Conservation (phyloP, 2,113 vertebrate genomes). For the Crypturellus undulatus region DNA sequence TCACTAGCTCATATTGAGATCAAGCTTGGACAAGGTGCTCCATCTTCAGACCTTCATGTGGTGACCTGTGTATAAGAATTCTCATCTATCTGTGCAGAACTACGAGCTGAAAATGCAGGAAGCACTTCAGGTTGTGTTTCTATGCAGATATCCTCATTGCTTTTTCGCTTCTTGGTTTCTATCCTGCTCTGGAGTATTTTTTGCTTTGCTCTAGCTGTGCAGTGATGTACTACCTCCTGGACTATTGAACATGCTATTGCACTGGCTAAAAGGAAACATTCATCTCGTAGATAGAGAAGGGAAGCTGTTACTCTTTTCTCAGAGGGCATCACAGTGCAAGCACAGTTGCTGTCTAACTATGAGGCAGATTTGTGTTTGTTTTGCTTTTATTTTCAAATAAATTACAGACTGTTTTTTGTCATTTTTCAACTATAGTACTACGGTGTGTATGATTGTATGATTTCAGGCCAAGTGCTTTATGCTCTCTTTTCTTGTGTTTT, state of each 20-base stretch:
- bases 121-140: neutral
- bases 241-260: neutral
- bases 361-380: neutral
- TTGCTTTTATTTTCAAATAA: neutral
- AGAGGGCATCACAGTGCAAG: neutral
- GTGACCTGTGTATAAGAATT: neutral
- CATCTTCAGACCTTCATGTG: neutral
- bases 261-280: neutral
- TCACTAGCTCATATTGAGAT: neutral
- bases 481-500: neutral
- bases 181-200: accelerated
- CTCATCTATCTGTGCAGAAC: neutral
- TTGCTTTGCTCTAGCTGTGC: neutral
- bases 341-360: neutral
- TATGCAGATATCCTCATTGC: accelerated
- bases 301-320: neutral
- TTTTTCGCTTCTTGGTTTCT: neutral
- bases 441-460: neutral
- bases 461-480: neutral
- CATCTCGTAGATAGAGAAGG: neutral
- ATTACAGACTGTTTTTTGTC: neutral
- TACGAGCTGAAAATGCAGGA: neutral
- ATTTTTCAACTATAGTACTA: neutral
- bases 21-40: neutral
- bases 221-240: neutral